Evolutionary conservation across 1,140 invertebrate genomes (phyloP).

Genomic region (Caenorhabditis inopinata): DNA sequence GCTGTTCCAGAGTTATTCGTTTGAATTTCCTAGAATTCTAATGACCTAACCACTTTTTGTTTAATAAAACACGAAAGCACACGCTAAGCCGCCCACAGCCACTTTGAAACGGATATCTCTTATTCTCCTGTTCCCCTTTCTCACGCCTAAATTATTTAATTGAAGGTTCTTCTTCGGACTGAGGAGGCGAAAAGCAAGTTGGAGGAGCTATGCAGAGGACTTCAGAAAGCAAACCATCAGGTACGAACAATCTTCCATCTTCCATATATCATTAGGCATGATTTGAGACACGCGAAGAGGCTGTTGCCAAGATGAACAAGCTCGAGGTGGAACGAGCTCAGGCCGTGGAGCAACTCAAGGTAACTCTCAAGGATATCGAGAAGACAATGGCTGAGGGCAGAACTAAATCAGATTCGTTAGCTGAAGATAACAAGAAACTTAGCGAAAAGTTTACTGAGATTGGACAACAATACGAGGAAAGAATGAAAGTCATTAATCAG

Average conservation of each 20-base stretch:
- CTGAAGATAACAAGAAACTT: slow-evolving; percentile 34
- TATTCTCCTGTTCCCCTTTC: background rate
- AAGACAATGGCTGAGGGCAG: slow-evolving; percentile 25
- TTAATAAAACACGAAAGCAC: too few relatives aligned
- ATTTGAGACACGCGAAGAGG: slow-evolving; percentile 32
- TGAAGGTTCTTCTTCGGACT: slow-evolving; percentile 20
- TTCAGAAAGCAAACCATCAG: slow-evolving; percentile 37
- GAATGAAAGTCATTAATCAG: slow-evolving; percentile 20
- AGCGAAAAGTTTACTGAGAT: slow-evolving; percentile 32
- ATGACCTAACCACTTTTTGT: too few relatives aligned
- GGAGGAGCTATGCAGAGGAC: slow-evolving; percentile 36
- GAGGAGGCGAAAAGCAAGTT: slow-evolving; percentile 42
- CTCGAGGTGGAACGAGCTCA: slow-evolving; percentile 12
- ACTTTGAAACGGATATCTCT: background rate
- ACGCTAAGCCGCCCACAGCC: too few relatives aligned
- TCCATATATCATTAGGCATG: background rate
- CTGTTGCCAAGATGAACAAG: background rate
- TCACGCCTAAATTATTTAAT: background rate
- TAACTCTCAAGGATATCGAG: slow-evolving; percentile 38
- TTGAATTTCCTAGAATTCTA: too few relatives aligned
- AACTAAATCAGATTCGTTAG: slow-evolving; percentile 17
- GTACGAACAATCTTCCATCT: background rate
- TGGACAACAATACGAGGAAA: slow-evolving; percentile 26
- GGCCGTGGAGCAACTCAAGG: slow-evolving; percentile 35
- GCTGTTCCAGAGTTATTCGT: too few relatives aligned